phyloP scores from a whole-genome alignment of 1,140 invertebrate species.

The Paraescarpia echinospica region DNA sequence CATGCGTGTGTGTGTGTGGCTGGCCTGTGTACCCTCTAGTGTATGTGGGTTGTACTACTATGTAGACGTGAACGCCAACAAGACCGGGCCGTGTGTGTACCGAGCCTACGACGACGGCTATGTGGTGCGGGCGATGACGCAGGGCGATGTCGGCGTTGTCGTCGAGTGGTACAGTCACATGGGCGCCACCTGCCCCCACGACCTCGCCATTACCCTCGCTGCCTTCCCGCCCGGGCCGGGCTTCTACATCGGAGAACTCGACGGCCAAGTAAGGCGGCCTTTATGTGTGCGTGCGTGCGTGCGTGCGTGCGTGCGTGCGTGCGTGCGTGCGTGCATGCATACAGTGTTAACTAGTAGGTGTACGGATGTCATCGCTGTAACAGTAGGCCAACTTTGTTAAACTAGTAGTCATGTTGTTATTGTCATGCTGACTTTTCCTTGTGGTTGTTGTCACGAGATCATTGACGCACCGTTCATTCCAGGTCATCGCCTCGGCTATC shows the following conservation, averaged over 20 bases:
- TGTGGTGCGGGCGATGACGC: conserved; percentile 14
- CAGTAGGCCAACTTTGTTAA: too few relatives aligned
- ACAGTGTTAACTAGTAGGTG: neutral
- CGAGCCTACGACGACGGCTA: conserved; percentile 15
- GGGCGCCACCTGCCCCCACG: neutral
- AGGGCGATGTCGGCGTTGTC: neutral
- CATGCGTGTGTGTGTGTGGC: neutral
- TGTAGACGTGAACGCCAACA: neutral
- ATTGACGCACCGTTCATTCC: neutral
- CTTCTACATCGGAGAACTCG: conserved; percentile 19
- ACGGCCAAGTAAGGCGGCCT: neutral
- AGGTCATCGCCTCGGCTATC: neutral
- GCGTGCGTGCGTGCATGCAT: conserved; percentile 10
- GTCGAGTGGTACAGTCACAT: conserved; percentile 12
- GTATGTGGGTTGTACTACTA: neutral
- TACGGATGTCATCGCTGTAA: neutral
- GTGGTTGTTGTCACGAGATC: neutral
- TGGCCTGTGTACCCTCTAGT: neutral
- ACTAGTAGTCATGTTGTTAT: neutral
- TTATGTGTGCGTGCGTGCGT: neutral
- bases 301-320: conserved; percentile 16
- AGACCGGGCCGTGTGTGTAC: neutral
- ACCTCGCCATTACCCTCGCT: neutral
- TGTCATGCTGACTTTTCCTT: neutral
- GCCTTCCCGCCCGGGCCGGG: neutral